These are phyloP conservation scores for Meteorus sp. DNA, from an alignment of 1,140 invertebrate species.

Conservation along the genomic window DNA sequence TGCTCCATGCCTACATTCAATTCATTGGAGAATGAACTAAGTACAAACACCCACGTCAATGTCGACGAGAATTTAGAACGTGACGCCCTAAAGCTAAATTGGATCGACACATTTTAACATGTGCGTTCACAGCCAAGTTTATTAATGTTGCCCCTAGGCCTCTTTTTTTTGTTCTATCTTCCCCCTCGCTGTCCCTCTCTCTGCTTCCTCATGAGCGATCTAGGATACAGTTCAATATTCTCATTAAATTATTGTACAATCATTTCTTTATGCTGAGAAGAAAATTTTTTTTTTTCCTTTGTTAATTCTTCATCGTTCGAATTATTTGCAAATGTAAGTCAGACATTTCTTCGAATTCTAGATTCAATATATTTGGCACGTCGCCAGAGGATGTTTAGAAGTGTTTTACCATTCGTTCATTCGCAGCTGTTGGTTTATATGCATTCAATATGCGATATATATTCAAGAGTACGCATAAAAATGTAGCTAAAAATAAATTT, in stretches of 20 bases:
- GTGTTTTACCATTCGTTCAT: background rate
- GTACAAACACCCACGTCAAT: slow-evolving; percentile 29
- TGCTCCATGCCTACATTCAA: background rate
- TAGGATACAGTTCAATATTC: too few relatives aligned
- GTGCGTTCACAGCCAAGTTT: background rate
- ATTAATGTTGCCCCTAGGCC: too few relatives aligned
- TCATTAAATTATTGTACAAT: too few relatives aligned
- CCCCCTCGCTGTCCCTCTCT: too few relatives aligned
- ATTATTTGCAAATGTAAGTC: background rate
- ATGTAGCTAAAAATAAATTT: background rate
- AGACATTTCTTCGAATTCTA: background rate
- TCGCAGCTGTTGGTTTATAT: background rate
- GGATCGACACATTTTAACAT: background rate
- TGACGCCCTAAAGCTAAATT: slow-evolving; percentile 25
- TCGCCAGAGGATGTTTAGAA: background rate
- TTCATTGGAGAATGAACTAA: slow-evolving; percentile 16
- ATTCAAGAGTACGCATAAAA: too few relatives aligned
- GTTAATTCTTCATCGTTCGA: too few relatives aligned
- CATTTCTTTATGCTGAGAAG: too few relatives aligned
- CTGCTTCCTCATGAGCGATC: too few relatives aligned
- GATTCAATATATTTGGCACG: background rate
- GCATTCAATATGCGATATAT: background rate
- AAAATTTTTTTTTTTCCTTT: too few relatives aligned
- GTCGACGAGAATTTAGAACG: slow-evolving; percentile 29
- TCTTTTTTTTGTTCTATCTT: background rate